Conservation (phyloP, 2,888 invertebrate genomes). For the Siphlonurus alternatus region DNA sequence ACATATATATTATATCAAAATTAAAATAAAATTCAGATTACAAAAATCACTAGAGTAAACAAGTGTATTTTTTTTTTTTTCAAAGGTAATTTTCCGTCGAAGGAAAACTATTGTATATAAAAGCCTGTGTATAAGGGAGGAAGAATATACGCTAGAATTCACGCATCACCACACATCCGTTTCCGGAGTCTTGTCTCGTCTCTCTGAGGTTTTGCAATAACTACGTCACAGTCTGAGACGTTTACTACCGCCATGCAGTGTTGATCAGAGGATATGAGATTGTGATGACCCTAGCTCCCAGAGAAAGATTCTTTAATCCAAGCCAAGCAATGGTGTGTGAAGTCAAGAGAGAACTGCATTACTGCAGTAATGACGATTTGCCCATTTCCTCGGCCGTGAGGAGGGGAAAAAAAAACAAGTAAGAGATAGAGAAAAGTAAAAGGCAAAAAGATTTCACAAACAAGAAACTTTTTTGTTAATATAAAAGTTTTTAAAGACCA, state of each 20-base stretch:
- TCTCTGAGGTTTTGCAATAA: no score
- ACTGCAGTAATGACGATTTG: constrained; percentile 8
- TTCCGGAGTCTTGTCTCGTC: constrained; percentile 20
- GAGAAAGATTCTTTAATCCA: background rate
- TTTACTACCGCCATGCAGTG: no score
- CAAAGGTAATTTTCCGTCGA: no score
- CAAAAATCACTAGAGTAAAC: no score
- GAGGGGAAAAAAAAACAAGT: background rate
- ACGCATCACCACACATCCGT: constrained; percentile 21
- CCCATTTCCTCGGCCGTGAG: background rate
- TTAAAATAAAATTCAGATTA: no score
- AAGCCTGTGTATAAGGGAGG: background rate
- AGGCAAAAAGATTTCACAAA: background rate
- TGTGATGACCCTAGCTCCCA: background rate
- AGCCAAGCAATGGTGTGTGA: background rate
- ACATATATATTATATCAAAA: no score
- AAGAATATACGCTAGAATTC: constrained; percentile 15
- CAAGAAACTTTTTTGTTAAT: background rate
- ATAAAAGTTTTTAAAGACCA: background rate
- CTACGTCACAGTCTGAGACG: no score
- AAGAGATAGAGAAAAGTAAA: background rate
- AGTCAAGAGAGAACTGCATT: constrained; percentile 8
- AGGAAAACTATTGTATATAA: no score
- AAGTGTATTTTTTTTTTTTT: no score
- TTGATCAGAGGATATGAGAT: no score